Evolutionary conservation across 2,797 vertebrate genomes (phyloP).

Genomic region (Micromesistius poutassou): DNA sequence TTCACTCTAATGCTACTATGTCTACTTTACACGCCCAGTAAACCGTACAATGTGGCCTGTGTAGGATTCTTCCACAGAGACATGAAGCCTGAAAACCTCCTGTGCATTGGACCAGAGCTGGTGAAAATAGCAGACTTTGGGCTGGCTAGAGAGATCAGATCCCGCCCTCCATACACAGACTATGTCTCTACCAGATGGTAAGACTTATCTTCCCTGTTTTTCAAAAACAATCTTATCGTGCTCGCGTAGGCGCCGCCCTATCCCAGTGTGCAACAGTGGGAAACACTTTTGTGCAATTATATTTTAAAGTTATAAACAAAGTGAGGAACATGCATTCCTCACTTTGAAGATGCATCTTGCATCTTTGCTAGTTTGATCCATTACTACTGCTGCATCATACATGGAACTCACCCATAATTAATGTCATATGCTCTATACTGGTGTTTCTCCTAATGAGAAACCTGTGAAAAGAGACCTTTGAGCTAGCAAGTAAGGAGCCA

Average conservation of each 20-base stretch:
- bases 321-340: no score
- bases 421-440: background rate
- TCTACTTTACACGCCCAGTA: background rate
- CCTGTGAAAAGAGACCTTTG: background rate
- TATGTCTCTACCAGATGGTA: conserved; percentile 97
- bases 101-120: conserved; percentile 97
- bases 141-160: conserved; percentile 91
- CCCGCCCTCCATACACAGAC: conserved; percentile 94
- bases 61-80: conserved; percentile 96
- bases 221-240: background rate
- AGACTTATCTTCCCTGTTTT: conserved; percentile 30
- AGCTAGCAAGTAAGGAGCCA: background rate
- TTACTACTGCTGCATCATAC: background rate
- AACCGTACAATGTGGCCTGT: background rate
- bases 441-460: background rate
- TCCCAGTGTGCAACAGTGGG: no score
- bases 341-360: no score
- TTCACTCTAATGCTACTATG: background rate
- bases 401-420: background rate
- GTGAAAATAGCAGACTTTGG: conserved; percentile 99
- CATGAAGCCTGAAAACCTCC: conserved; percentile 98
- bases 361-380: no score
- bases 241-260: background rate
- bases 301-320: background rate
- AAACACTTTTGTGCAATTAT: background rate